Percentiles rank a stretch among this genome's conserved stretches.
These are phyloP conservation scores for Brachystomella parvula DNA, from an alignment of 1,140 invertebrate species.

Conservation along the genomic window DNA sequence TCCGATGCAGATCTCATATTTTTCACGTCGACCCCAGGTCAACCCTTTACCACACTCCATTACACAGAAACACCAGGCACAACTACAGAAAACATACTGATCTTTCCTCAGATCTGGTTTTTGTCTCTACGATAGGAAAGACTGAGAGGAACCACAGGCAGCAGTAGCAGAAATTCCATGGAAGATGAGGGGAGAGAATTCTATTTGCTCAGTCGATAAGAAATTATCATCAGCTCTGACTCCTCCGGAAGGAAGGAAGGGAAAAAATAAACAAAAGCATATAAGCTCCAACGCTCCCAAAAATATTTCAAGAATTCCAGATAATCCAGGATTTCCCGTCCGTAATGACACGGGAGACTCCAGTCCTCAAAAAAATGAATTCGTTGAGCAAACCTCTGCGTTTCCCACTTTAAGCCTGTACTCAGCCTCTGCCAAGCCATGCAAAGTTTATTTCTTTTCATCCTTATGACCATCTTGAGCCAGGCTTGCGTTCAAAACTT, in stretches of 20 bases:
- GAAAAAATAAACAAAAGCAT: neutral
- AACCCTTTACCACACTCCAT: neutral
- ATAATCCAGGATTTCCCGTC: too few relatives aligned
- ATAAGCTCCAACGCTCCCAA: too few relatives aligned
- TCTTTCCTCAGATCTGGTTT: neutral
- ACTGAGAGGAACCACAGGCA: neutral
- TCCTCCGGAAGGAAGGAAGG: neutral
- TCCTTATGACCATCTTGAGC: neutral
- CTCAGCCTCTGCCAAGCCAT: neutral
- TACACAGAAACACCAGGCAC: too few relatives aligned
- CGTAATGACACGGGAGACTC: too few relatives aligned
- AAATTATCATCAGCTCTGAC: neutral
- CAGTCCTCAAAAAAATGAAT: too few relatives aligned
- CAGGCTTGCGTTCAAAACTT: neutral
- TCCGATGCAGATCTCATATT: conserved; percentile 39
- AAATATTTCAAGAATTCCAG: too few relatives aligned
- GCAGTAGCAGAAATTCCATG: neutral
- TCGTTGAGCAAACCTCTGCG: too few relatives aligned
- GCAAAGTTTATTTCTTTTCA: neutral
- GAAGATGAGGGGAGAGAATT: neutral
- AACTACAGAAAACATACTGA: too few relatives aligned
- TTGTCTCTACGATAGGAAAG: neutral
- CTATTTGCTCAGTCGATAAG: conserved; percentile 5
- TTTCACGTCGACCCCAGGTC: conserved; percentile 15
- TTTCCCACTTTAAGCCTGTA: too few relatives aligned